Percentiles rank a stretch among this genome's conserved stretches.
phyloP scores from a whole-genome alignment of 1,140 invertebrate species.

The Leptinotarsa defecta region DNA sequence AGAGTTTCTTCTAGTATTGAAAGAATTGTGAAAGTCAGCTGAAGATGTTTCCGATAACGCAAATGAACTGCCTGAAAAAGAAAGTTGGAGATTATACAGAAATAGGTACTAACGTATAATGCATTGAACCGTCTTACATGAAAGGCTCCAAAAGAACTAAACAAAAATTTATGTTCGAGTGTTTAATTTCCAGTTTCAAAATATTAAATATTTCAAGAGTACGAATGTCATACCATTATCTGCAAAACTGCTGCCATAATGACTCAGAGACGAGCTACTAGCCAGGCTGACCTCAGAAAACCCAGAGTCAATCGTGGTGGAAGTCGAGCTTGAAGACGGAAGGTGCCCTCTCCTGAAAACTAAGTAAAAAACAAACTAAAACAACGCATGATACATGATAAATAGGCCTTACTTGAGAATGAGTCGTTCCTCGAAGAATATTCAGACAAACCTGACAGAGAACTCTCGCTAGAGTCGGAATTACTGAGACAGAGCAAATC shows the following conservation, averaged over 20 bases:
- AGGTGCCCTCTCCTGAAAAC: background rate
- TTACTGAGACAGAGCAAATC: background rate
- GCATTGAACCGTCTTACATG: too few species aligned
- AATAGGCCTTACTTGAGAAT: background rate
- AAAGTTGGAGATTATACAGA: too few species aligned
- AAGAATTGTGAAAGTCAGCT: conserved; percentile 36
- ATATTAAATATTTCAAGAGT: too few species aligned
- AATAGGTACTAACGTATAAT: too few species aligned
- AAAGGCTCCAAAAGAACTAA: too few species aligned
- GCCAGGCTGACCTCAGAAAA: conserved; percentile 16
- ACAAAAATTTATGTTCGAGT: too few species aligned
- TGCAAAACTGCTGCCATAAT: background rate
- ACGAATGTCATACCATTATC: background rate
- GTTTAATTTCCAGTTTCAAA: too few species aligned
- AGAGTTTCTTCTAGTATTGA: conserved; percentile 29
- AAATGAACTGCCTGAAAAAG: too few species aligned
- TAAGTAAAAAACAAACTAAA: background rate
- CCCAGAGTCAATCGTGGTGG: conserved; percentile 21
- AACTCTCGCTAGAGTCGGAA: background rate
- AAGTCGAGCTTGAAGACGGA: conserved; percentile 6
- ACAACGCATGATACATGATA: background rate
- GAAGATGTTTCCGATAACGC: background rate
- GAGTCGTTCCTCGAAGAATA: background rate
- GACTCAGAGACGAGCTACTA: conserved; percentile 7
- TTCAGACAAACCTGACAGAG: background rate